These are phyloP conservation scores for Gopherus flavomarginatus DNA, from an alignment of 2,113 vertebrate genomes.

Conservation along the genomic window DNA sequence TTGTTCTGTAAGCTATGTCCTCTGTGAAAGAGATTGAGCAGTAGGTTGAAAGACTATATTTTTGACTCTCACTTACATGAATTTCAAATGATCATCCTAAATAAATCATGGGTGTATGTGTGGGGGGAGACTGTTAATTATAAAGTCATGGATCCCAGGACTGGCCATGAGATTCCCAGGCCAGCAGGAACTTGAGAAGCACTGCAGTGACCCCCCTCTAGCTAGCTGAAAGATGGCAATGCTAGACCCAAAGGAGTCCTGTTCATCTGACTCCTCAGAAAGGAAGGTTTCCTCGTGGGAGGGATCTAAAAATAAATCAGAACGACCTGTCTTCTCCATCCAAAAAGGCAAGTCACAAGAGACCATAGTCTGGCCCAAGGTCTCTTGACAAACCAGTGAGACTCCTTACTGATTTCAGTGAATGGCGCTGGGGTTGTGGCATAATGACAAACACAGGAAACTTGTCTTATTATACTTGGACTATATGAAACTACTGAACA, in stretches of 20 bases:
- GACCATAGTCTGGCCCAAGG: conserved; percentile 25
- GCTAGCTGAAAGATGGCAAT: background rate
- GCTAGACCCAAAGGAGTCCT: background rate
- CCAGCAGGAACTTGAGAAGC: background rate
- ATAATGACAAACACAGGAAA: conserved; percentile 37
- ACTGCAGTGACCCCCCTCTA: background rate
- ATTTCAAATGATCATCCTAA: background rate
- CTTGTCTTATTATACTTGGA: conserved; percentile 1
- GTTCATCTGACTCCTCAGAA: background rate
- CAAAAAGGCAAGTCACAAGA: conserved; percentile 15
- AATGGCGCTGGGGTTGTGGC: conserved; percentile 30
- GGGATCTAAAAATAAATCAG: background rate
- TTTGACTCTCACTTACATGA: background rate
- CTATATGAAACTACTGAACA: conserved; percentile 31
- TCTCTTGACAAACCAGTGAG: background rate
- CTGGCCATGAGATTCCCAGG: rapidly evolving
- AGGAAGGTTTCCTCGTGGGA: background rate
- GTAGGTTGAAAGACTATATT: conserved; percentile 11
- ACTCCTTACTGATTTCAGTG: conserved; percentile 54
- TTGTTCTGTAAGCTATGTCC: conserved; percentile 47
- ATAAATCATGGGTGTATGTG: background rate
- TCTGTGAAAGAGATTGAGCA: conserved; percentile 31
- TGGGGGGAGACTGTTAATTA: background rate
- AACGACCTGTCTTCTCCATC: background rate
- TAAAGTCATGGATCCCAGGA: background rate